Evolutionary conservation across 2,888 invertebrate species (phyloP).

Genomic region (Metellina segmentata): DNA sequence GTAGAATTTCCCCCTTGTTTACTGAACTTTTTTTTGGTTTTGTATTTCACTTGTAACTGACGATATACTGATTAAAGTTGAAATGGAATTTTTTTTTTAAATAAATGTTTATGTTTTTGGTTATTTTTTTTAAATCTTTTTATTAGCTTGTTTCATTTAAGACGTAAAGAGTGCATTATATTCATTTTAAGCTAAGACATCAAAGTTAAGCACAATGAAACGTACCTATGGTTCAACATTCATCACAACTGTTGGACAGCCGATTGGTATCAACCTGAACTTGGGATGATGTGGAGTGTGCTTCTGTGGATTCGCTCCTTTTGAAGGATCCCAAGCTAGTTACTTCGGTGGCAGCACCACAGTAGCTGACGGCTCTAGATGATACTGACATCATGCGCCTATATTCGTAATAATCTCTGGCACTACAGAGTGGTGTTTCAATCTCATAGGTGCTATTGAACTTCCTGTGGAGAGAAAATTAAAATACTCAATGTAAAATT

Average conservation of each 20-base stretch:
- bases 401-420: slow-evolving; percentile 87
- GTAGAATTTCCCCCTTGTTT: too few relatives aligned
- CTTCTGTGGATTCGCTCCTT: slow-evolving; percentile 66
- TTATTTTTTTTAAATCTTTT: too few relatives aligned
- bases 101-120: too few relatives aligned
- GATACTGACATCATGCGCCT: slow-evolving; percentile 50
- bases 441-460: slow-evolving; percentile 97
- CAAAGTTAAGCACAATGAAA: neutral
- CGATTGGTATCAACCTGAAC: slow-evolving; percentile 1
- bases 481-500: neutral
- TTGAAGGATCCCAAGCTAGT: slow-evolving; percentile 66
- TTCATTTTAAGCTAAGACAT: too few relatives aligned
- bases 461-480: slow-evolving; percentile 84
- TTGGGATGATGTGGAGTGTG: slow-evolving; percentile 47
- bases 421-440: slow-evolving; percentile 94
- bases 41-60: too few relatives aligned
- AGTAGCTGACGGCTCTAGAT: slow-evolving; percentile 69
- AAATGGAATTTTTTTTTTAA: too few relatives aligned
- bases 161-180: too few relatives aligned
- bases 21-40: too few relatives aligned
- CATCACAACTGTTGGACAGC: slow-evolving; percentile 58
- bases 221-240: slow-evolving; percentile 52
- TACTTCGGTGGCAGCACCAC: slow-evolving; percentile 48
- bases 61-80: too few relatives aligned
- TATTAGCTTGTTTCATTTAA: too few relatives aligned